Evolutionary conservation across 2,888 invertebrate genomes (phyloP).

Genomic region (Ligdia adustata): DNA sequence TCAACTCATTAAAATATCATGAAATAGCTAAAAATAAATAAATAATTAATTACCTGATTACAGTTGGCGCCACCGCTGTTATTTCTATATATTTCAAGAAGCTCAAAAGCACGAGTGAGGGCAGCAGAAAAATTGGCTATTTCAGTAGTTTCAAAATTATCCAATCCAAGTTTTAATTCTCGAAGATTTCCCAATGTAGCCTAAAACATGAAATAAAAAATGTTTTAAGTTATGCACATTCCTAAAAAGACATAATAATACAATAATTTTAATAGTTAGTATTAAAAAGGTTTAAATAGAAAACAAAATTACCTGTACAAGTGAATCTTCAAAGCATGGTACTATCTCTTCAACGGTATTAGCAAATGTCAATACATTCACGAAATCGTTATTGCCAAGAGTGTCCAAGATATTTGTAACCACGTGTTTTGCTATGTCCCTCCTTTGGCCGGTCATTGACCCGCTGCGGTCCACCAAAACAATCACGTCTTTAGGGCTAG

Average conservation of each 20-base stretch:
- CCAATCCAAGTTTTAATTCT: constrained; percentile 91
- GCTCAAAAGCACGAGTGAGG: constrained; percentile 94
- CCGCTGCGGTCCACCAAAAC: constrained; percentile 95
- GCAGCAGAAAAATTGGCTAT: constrained; percentile 98
- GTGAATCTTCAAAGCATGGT: constrained; percentile 93
- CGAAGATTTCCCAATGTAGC: constrained; percentile 94
- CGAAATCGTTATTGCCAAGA: constrained; percentile 98
- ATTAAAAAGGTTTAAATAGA: not conserved
- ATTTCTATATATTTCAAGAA: constrained; percentile 87
- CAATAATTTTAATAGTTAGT: not conserved
- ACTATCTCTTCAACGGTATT: constrained; percentile 91
- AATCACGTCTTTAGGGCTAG: constrained; percentile 97
- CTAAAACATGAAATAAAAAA: constrained; percentile 64
- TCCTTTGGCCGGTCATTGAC: constrained; percentile 94
- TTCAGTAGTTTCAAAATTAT: constrained; percentile 90
- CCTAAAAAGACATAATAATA: not conserved
- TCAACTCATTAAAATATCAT: too few relatives aligned
- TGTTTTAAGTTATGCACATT: not conserved
- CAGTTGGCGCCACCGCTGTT: constrained; percentile 87
- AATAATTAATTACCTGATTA: constrained; percentile 77
- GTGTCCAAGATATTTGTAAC: constrained; percentile 97
- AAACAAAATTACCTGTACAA: constrained; percentile 90
- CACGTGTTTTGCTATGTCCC: constrained; percentile 95
- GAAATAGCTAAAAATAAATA: too few relatives aligned
- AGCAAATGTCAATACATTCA: constrained; percentile 97